These are phyloP conservation scores for Lordiphosa fenestrarum DNA, from an alignment of 2,888 invertebrate genomes.

Conservation along the genomic window DNA sequence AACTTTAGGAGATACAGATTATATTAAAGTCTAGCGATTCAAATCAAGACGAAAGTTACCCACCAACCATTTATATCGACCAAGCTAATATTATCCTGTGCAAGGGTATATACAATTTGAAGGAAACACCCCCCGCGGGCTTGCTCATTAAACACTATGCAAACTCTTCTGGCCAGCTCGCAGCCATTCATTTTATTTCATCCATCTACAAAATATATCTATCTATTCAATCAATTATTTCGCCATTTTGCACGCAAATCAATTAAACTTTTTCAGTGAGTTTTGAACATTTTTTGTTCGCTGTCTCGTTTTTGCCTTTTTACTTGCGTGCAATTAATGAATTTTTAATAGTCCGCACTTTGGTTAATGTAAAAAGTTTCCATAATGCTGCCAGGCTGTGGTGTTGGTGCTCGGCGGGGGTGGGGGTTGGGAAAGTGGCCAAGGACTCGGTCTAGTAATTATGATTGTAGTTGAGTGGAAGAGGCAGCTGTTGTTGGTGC, in stretches of 20 bases:
- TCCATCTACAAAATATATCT: neutral
- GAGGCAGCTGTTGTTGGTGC: conserved; percentile 7
- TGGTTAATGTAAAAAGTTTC: conserved; percentile 68
- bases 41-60: too few relatives aligned
- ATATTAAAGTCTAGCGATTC: too few relatives aligned
- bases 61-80: too few relatives aligned
- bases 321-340: conserved; percentile 68
- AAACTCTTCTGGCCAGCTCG: conserved; percentile 5
- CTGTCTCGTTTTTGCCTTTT: conserved; percentile 21
- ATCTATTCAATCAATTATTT: conserved; percentile 64
- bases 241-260: conserved; percentile 60
- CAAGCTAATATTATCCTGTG: too few relatives aligned
- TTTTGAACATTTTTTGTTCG: conserved; percentile 16
- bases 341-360: conserved; percentile 69
- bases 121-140: neutral
- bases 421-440: neutral
- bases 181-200: neutral
- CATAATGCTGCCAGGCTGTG: conserved; percentile 40
- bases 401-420: neutral
- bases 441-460: conserved; percentile 50
- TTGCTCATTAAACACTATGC: conserved; percentile 40
- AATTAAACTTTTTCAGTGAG: conserved; percentile 61
- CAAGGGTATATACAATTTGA: neutral
- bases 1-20: too few relatives aligned
- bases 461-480: conserved; percentile 46